phyloP scores from a whole-genome alignment of 2,888 invertebrate species.

The Lepidocyrtinus sp. region DNA sequence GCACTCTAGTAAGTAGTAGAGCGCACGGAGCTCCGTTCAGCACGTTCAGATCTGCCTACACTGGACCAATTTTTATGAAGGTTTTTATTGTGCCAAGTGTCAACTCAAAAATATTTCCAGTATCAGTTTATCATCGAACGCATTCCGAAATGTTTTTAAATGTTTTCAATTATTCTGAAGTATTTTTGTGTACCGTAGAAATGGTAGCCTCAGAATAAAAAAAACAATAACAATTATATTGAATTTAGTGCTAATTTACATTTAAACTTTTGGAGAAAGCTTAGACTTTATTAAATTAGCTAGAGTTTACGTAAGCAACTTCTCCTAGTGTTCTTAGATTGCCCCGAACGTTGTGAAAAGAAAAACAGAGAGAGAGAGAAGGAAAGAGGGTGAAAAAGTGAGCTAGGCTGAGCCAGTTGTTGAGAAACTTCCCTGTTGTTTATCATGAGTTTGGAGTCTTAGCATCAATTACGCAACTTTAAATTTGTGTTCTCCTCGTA shows the following conservation, averaged over 20 bases:
- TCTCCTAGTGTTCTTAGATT: conserved; percentile 2
- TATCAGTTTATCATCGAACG: neutral
- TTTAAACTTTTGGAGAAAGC: no score
- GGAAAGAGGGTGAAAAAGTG: conserved; percentile 27
- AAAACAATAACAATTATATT: no score
- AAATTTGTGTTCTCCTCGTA: neutral
- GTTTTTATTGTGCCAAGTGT: neutral
- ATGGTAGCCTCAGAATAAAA: no score
- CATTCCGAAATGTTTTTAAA: neutral
- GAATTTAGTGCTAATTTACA: no score
- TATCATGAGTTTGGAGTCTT: conserved; percentile 17
- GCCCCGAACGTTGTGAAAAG: conserved; percentile 21
- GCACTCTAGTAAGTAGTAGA: conserved; percentile 35
- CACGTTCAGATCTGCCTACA: neutral
- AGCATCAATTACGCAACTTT: no score
- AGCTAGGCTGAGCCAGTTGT: conserved; percentile 14
- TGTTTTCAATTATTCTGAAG: neutral
- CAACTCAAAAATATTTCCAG: conserved; percentile 12
- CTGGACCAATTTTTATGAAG: neutral
- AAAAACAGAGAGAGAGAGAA: no score
- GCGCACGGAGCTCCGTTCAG: neutral
- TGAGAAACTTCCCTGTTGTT: conserved; percentile 16
- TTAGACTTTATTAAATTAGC: no score
- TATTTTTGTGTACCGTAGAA: conserved; percentile 3
- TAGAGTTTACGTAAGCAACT: no score